Evolutionary conservation across 1,140 invertebrate species (phyloP), one percentile per base, ranked within the genome.

Genomic region (Drosophila carrolli): DNA sequence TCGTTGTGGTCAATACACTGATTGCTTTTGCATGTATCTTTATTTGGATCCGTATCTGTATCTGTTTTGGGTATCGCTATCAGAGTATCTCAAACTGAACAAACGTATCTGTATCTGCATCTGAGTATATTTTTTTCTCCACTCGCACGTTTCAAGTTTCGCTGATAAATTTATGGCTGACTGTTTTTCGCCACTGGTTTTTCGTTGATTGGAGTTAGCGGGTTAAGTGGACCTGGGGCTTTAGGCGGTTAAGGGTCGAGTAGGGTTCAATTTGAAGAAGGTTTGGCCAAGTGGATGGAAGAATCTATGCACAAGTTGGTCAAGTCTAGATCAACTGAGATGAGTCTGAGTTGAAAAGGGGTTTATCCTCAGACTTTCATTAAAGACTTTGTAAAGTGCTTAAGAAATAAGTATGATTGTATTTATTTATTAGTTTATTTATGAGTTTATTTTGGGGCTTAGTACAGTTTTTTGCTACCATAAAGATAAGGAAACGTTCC

Each of bases 1-100:
- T 91, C 86, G 79, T 86, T 90, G 88, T 90, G 88, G 88, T 90
- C 88, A 90, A 90, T 90, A 90, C 82, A 78, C 88, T 86, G 88
- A 90, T 90, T 90, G 88, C 88, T 91, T 90, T 91, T 90, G 67
- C 86, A 86, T 90, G 86, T 90, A 85, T 51, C 60, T 51, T 32
- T 77, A 72, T 73, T 40, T 51, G 47, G 35, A 70, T 43, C 61
- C 51, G 58, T 61, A 51, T 61, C 58, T 51, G 29, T 41, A 48
- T 48, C 46, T 48, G 46, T 56, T 54, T 43, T 62, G 55, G 60
- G 55, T 63, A 60, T 63, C 60, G 16, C 27, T 23, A 13, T 35
- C 65, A 6, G 65, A 68, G 65, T 68, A 72, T 71, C 66, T 71
- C 68, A 23, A 11, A 41, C 67, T 48, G 66, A 14, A 47, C 46